These are phyloP conservation scores for Aphelocoma californica DNA, from an alignment of 2,797 vertebrate genomes.

Conservation along the genomic window DNA sequence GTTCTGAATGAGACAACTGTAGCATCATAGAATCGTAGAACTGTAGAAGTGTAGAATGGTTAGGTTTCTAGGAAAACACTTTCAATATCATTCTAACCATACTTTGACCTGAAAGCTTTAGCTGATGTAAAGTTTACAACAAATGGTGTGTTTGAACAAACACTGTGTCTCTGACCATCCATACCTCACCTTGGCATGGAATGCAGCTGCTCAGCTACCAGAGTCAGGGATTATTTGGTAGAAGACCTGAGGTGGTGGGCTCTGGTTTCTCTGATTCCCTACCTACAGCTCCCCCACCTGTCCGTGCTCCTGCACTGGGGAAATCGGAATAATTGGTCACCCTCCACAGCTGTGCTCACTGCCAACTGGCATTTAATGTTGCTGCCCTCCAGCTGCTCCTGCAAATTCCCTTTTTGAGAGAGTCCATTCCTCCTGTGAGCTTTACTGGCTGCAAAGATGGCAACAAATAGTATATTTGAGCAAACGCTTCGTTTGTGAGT, in stretches of 20 bases:
- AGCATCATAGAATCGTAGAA: too few species aligned
- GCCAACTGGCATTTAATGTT: background rate
- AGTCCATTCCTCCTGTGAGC: background rate
- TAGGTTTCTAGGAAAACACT: background rate
- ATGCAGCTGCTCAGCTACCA: background rate
- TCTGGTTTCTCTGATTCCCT: background rate
- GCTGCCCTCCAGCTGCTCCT: background rate
- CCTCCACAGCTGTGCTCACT: background rate
- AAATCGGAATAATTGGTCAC: background rate
- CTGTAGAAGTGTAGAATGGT: rapidly evolving
- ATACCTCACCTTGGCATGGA: background rate
- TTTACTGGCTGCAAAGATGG: background rate
- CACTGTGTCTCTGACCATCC: background rate
- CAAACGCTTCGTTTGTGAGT: background rate
- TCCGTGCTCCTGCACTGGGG: background rate
- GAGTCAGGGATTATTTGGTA: background rate
- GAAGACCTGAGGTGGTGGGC: rapidly evolving
- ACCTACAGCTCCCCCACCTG: background rate
- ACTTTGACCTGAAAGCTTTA: background rate
- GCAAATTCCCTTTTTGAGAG: background rate
- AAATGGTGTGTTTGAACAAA: background rate
- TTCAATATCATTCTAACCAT: background rate
- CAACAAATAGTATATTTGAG: background rate
- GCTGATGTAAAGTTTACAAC: background rate
- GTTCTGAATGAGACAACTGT: too few species aligned